Evolutionary conservation across 2,888 invertebrate species (phyloP).

Genomic region (Lasioglossum zephyrum): DNA sequence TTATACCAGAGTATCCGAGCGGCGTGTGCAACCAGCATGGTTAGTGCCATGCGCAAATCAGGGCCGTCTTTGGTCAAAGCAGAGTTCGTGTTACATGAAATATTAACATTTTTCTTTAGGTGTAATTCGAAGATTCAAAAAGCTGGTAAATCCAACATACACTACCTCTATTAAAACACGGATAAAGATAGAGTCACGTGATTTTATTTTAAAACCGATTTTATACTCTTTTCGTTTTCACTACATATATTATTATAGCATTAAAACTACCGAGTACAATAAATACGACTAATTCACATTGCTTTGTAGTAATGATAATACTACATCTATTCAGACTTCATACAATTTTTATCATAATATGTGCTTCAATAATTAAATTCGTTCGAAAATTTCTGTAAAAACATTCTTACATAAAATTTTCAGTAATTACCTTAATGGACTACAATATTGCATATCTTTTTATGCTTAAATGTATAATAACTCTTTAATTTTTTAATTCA

Average conservation of each 20-base stretch:
- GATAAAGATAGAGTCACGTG: neutral
- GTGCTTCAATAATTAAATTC: neutral
- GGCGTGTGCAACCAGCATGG: slow-evolving; percentile 75
- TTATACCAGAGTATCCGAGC: slow-evolving; percentile 38
- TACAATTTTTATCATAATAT: neutral
- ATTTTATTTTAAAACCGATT: neutral
- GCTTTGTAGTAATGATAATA: neutral
- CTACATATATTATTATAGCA: neutral
- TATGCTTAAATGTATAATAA: neutral
- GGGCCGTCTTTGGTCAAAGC: slow-evolving; percentile 41
- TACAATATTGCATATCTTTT: neutral
- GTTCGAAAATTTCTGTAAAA: neutral
- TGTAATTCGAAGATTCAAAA: neutral
- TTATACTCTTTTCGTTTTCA: neutral
- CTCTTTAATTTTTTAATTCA: neutral
- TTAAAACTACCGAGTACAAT: neutral
- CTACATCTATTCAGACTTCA: neutral
- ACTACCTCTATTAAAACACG: neutral
- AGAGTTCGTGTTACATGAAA: neutral
- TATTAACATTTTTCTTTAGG: neutral
- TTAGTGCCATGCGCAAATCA: slow-evolving; percentile 78
- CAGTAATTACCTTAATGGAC: neutral
- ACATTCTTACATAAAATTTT: neutral
- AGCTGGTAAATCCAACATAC: neutral
- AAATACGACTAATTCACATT: neutral